phyloP scores from a whole-genome alignment of 2,113 vertebrate genomes.

The Callipepla californica region DNA sequence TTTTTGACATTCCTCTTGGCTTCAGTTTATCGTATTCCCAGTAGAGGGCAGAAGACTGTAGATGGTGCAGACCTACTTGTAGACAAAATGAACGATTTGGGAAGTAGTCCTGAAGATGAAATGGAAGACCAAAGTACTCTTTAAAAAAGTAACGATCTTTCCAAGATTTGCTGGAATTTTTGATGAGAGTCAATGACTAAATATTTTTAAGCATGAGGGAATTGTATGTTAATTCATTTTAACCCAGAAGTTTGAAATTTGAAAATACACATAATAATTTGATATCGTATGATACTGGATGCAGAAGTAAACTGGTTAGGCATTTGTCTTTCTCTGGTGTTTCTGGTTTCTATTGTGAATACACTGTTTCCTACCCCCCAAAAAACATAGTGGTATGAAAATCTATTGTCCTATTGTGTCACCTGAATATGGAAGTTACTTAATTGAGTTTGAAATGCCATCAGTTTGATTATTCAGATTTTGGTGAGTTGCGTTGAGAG shows the following conservation, averaged over 20 bases:
- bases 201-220: background rate
- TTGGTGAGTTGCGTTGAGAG: background rate
- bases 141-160: background rate
- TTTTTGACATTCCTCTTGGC: background rate
- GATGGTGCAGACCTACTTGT: background rate
- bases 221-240: background rate
- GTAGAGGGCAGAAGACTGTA: slow-evolving; percentile 27
- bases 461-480: background rate
- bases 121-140: background rate
- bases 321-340: background rate
- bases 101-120: background rate
- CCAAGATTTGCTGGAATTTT: background rate
- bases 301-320: background rate
- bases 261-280: background rate
- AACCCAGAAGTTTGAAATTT: background rate
- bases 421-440: background rate
- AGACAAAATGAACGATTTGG: fast-evolving
- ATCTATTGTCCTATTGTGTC: background rate
- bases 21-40: background rate
- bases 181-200: background rate
- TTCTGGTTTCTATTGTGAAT: background rate
- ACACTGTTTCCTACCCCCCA: background rate
- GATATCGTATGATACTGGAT: background rate
- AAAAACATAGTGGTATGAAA: background rate
- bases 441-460: background rate